Base-by-base conservation (phyloP, 1,140 invertebrate species). In the Leguminivora glycinivorella region DNA sequence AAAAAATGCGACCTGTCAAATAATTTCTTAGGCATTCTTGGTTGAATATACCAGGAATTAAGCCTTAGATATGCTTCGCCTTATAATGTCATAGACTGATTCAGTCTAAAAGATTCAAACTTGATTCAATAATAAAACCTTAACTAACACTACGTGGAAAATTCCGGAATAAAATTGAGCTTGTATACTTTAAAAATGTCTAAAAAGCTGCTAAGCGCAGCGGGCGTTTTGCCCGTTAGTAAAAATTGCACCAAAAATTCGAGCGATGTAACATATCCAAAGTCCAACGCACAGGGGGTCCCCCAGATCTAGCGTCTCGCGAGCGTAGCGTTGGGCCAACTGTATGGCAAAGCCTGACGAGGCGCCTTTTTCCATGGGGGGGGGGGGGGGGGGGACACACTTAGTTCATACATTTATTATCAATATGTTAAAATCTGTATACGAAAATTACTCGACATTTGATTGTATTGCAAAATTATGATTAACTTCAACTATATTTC, bases 111-210 rank as follows among this genome's bases (percentile, higher is more conserved):
- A 17, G 2, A 2, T 52, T 19, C 17, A 52, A 52, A 17, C 1
- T 34, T 31, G 17, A 9, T 9, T 19, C 0, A 19, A 3, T 14
- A 19, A n/a, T 52, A 52, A 52, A 22, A 52, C 19, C 47, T 52
- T 52, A 52, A 52, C 47, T 17, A 43, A 43, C 5, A 52, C 47
- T 22, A 52, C 47, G 1, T 17, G 43, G 12, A 47, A 47, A 47
- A 52, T n/a, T 4, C 19, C 47, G 47, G 47, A 52, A 52, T 22
- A 52, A 52, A 52, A 52, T 52, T 52, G 47, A 52, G 47, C 47
- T 22, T 52, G 47, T 52, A 52, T 52, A 52, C 17, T 52, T 52
- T 22, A 52, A 52, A 52, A 52, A 52, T 22, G 7, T 52, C 47
- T 52, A 52, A 52, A 52, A 19, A 19, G 17, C 2, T 52, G 47